Base-by-base conservation (phyloP, 2,797 vertebrate species). In the Smutsia gigantea region DNA sequence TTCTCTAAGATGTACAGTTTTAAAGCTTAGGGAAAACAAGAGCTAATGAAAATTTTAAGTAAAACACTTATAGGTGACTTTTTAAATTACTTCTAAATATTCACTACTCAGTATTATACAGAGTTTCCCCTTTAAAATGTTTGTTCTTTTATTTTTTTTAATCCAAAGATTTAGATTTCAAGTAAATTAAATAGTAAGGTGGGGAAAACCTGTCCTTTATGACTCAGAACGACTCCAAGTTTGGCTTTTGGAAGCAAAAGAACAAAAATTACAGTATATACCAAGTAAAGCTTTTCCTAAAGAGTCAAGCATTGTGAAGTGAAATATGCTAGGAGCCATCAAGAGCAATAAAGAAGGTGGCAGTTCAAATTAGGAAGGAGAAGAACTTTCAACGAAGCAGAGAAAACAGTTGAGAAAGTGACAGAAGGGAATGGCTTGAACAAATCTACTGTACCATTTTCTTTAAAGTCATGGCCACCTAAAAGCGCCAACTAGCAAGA, bases 81-180 rank as follows among this genome's bases (percentile, higher is more conserved):
- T 71, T 66, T 19, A 57, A 37, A 34, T 46, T 34, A 87, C 42
- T 75, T 82, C 64, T 68, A 55, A 25, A 23, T n/a, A 51, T 77
- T 79, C 46, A 66, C 19, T 59, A 71, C 18, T 61, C 46, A 63
- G 14, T 34, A 39, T 39, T 23, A 77, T 10, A 63, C 21, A 51
- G 79, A 64, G 31, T 87, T 74, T 17, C 72, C 31, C 17, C 83
- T 46, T n/a, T 27, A 78, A 49, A 75, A 51, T 2, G 31, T 51
- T 64, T 55, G 12, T n/a, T 68, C 37, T 53, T 77, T 64, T 31
- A 23, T 13, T 39, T 15, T 23, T 83, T 96, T 92, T 23, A 61
- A n/a, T 59, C 12, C 57, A 88, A 86, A 88, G 53, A 59, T 8
- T 89, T 42, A 53, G 74, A 88, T 93, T 93, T 82, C 19, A 82